Conservation (phyloP, 1,140 invertebrate genomes). For the Panulirus ornatus region DNA sequence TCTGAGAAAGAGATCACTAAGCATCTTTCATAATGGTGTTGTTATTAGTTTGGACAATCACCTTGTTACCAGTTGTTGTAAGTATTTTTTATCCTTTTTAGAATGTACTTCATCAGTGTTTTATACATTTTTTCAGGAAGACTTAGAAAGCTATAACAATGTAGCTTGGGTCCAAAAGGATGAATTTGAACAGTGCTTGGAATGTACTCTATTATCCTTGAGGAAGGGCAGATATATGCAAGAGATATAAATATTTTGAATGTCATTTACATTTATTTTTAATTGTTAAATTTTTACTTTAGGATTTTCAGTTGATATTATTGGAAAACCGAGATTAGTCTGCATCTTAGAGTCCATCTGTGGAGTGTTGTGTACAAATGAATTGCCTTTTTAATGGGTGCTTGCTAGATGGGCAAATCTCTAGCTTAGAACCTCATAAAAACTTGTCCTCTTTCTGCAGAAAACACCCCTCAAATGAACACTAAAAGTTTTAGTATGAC, state of each 20-base stretch:
- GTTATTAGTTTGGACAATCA: slow-evolving; percentile 59
- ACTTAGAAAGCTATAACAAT: slow-evolving; percentile 38
- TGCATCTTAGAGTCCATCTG: slow-evolving; percentile 39
- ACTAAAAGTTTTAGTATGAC: slow-evolving; percentile 20
- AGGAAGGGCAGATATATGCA: slow-evolving; percentile 38
- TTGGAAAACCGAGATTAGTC: slow-evolving; percentile 8
- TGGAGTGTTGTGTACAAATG: slow-evolving; percentile 58
- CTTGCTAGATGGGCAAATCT: slow-evolving; percentile 58
- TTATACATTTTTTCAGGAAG: slow-evolving; percentile 53
- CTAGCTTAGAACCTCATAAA: slow-evolving; percentile 51
- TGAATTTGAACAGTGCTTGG: slow-evolving; percentile 37
- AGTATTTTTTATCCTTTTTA: slow-evolving; percentile 51
- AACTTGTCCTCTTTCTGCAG: slow-evolving; percentile 42
- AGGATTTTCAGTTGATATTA: slow-evolving; percentile 17
- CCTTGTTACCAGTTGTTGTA: slow-evolving; percentile 59
- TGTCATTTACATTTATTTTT: slow-evolving; percentile 23
- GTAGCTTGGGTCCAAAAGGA: slow-evolving; percentile 51
- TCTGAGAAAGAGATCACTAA: slow-evolving; percentile 33
- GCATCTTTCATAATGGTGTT: slow-evolving; percentile 47
- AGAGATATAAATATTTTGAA: slow-evolving; percentile 16
- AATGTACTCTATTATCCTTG: slow-evolving; percentile 19
- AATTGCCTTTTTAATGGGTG: slow-evolving; percentile 57
- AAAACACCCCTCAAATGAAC: slow-evolving; percentile 32
- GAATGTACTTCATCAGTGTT: slow-evolving; percentile 42
- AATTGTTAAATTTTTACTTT: slow-evolving; percentile 19